Percentiles rank a stretch among this genome's conserved stretches.
Evolutionary conservation across 2,888 invertebrate species (phyloP).

Genomic region (Callinectes sapidus): DNA sequence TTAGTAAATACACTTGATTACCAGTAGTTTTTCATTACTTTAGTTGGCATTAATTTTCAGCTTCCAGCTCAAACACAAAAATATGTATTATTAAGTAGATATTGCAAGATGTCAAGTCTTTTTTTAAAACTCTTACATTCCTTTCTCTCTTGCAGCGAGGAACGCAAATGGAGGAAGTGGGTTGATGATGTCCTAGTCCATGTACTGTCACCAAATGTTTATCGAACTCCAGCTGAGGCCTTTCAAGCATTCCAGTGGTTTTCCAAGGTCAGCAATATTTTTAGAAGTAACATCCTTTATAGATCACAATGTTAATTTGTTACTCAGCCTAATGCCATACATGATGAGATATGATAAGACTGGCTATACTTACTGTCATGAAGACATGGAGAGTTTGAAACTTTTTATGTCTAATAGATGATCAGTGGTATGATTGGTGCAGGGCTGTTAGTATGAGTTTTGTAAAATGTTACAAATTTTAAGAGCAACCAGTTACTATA

Average conservation of each 20-base stretch:
- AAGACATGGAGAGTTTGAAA: no score
- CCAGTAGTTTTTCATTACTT: no score
- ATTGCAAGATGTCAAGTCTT: not conserved
- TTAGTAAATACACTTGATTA: no score
- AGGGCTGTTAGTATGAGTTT: no score
- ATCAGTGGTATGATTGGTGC: not conserved
- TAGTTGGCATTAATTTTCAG: no score
- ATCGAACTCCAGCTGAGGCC: slow-evolving; percentile 89
- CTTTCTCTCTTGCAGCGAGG: slow-evolving; percentile 78
- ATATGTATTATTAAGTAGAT: no score
- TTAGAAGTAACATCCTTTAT: not conserved
- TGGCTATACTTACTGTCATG: no score
- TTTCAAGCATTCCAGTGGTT: slow-evolving; percentile 96
- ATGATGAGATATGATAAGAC: not conserved
- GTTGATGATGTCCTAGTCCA: slow-evolving; percentile 93
- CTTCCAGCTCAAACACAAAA: no score
- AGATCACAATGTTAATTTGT: not conserved
- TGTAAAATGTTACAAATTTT: no score
- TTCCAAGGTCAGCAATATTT: slow-evolving; percentile 79
- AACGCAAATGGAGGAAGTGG: slow-evolving; percentile 97
- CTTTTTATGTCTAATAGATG: not conserved
- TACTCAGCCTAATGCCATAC: not conserved
- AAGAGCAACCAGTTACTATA: no score
- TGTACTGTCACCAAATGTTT: slow-evolving; percentile 96
- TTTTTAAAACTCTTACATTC: not conserved